Evolutionary conservation across 2,888 invertebrate genomes (phyloP), one percentile per base, ranked within the genome.

Genomic region (Hoplodrina ambigua): DNA sequence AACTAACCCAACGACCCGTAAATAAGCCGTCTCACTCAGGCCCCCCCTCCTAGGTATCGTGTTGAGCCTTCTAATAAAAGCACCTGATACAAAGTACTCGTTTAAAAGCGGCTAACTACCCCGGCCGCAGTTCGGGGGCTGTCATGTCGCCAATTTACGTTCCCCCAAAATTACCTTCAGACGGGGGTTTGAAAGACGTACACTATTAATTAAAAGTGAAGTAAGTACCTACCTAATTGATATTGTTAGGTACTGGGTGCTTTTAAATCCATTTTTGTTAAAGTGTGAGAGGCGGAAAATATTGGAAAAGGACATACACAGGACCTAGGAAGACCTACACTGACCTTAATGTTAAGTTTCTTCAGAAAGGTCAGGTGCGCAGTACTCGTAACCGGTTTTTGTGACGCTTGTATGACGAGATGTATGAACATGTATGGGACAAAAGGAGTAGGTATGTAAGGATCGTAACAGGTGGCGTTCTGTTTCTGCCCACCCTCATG

Each of bases 61-160:
- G 58, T 69, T 59, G 41, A 58, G 57, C 19, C 52, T n/a, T 33
- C 55, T 71, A 73, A 80, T 78, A 74, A 81, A 73, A 63, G 10
- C 83, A 81, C 81, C 84, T 83, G 84, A 77, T 78, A 65, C 81
- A 61, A 67, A 65, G 56, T 61, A 67, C 75, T 13, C 61, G 59
- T 69, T 77, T 55, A 62, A 71, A 67, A 67, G 63, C 64, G 56
- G 25, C 66, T 69, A 74, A 83, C 57, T 52, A 57, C 54, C 13
- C 13, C 44, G 46, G 59, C 78, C 71, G 59, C 67, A 72, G 64
- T 81, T 83, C 55, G 41, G 54, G 33, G 25, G 10, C 37, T 37
- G 41, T 17, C 49, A 60, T 57, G 46, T 17, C 46, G 46, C 46
- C 72, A 75, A 82, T 81, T 83, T 75, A 54, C 52, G 65, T 59